phyloP scores from a whole-genome alignment of 2,797 vertebrate genomes.

The Sebastes jordani region DNA sequence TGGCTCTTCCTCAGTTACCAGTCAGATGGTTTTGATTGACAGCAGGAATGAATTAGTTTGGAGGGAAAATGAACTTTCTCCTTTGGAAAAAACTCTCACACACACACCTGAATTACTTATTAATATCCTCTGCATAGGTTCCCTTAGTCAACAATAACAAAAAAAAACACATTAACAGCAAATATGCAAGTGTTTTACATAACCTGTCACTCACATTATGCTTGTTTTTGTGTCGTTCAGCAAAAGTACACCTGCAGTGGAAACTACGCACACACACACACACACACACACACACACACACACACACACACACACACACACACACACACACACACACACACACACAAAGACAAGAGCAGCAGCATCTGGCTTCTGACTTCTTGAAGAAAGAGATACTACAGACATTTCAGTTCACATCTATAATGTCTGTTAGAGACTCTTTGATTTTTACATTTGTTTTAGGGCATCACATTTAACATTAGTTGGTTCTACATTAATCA shows the following conservation, averaged over 20 bases:
- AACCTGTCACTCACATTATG: conserved; percentile 27
- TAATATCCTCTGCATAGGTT: conserved; percentile 12
- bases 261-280: background rate
- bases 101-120: conserved; percentile 35
- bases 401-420: background rate
- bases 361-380: background rate
- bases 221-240: conserved; percentile 7
- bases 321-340: background rate
- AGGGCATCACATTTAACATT: background rate
- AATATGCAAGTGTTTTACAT: conserved; percentile 15
- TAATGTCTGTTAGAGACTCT: background rate
- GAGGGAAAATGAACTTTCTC: conserved; percentile 21
- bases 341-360: background rate
- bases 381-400: background rate
- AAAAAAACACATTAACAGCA: background rate
- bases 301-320: background rate
- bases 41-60: conserved; percentile 52
- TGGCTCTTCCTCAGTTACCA: conserved; percentile 28
- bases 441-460: conserved; percentile 2
- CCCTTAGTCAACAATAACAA: background rate
- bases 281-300: background rate
- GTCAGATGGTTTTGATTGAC: conserved; percentile 58
- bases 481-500: background rate
- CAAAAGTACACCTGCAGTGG: background rate
- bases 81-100: conserved; percentile 1